phyloP scores from a whole-genome alignment of 2,888 invertebrate genomes.

The Marasmarcha lunaedactyla region DNA sequence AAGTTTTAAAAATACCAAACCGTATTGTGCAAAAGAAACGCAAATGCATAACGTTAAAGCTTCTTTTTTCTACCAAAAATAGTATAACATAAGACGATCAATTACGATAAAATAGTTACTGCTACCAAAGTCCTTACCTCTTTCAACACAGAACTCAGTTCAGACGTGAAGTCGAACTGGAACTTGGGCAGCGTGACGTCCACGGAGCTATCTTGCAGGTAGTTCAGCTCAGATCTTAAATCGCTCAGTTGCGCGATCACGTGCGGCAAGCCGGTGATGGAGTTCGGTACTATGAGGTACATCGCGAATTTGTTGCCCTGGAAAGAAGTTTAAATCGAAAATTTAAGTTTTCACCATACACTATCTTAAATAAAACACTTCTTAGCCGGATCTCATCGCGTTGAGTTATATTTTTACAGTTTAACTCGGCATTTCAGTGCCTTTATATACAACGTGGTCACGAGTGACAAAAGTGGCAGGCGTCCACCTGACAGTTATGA shows the following conservation, averaged over 20 bases:
- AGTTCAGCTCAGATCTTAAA: conserved; percentile 67
- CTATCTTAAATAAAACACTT: not conserved
- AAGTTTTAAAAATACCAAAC: no score
- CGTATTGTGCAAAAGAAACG: no score
- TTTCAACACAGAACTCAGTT: conserved; percentile 70
- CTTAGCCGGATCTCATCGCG: no score
- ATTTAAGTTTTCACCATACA: conserved; percentile 9
- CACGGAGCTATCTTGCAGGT: conserved; percentile 70
- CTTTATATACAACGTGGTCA: no score
- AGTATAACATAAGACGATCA: no score
- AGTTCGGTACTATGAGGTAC: conserved; percentile 78
- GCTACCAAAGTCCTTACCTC: conserved; percentile 50
- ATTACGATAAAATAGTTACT: no score
- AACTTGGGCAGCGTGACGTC: conserved; percentile 80
- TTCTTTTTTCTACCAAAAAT: no score
- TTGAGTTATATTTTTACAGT: conserved; percentile 4
- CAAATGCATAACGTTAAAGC: no score
- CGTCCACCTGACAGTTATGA: no score
- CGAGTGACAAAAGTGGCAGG: no score
- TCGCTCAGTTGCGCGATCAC: conserved; percentile 70
- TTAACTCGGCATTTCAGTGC: no score
- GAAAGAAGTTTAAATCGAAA: conserved; percentile 13
- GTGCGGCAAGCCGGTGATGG: conserved; percentile 70
- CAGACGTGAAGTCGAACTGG: conserved; percentile 76
- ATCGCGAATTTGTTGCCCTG: conserved; percentile 81